Evolutionary conservation across 2,113 vertebrate species (phyloP).

Genomic region (Bagarius yarrelli): DNA sequence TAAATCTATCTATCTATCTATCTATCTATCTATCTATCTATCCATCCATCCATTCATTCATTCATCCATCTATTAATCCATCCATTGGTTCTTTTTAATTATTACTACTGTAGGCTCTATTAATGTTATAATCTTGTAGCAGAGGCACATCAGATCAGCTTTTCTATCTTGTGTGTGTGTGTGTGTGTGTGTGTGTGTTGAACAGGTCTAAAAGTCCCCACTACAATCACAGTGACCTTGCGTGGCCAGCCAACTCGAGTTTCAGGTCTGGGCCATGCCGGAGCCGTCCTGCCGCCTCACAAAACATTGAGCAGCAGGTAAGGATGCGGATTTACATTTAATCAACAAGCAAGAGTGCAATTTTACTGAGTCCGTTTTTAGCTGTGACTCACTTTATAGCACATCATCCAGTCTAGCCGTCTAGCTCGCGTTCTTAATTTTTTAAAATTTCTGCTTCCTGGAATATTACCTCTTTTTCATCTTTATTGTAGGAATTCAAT

Average conservation of each 20-base stretch:
- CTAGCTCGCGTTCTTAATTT: not conserved
- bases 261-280: conserved; percentile 74
- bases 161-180: not conserved
- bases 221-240: conserved; percentile 89
- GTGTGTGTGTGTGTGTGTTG: conserved; percentile 57
- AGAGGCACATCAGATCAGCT: not conserved
- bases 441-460: not conserved
- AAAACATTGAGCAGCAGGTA: conserved; percentile 66
- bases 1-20: too few relatives aligned
- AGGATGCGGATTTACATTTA: conserved; percentile 3
- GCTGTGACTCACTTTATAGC: not conserved
- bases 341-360: not conserved
- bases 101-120: not conserved
- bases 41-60: not conserved
- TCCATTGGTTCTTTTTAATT: not conserved
- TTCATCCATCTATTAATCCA: too few relatives aligned
- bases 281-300: conserved; percentile 53
- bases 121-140: not conserved
- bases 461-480: too few relatives aligned
- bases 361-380: not conserved
- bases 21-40: too few relatives aligned
- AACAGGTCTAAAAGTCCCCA: conserved; percentile 86
- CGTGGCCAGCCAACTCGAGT: conserved; percentile 80
- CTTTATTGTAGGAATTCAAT: too few relatives aligned
- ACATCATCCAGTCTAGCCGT: not conserved